Base-by-base conservation (phyloP, 2,888 invertebrate genomes). In the Caenorhabditis parvicauda region DNA sequence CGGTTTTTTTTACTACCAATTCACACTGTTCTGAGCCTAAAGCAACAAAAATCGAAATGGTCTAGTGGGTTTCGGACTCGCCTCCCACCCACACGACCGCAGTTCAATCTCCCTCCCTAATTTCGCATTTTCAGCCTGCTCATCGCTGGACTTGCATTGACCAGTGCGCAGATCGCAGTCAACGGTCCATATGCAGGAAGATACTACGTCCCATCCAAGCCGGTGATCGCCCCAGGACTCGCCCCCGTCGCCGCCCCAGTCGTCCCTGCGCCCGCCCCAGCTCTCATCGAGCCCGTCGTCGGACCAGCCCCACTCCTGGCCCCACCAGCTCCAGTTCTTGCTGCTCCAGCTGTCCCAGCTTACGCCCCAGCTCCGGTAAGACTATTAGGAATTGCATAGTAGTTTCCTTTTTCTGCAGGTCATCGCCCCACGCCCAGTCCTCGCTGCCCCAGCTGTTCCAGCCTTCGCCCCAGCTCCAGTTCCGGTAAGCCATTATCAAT, bases 171-270 rank as follows among this genome's bases (percentile, higher is more conserved):
- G 45, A 53, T 67, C 14, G 68, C 65, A 19, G 55, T 63, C 47
- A 64, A 68, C 46, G 64, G 69, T 28, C 69, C 69, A 42, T 69
- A 66, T 60, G 38, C 59, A 41, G 69, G 69, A 46, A 50, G 69
- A 9, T 69, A 69, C 56, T 69, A 65, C 50, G 65, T 64, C n/a
- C 57, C 64, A 14, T 64, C 69, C 7, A 66, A 64, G 58, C 64
- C 69, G 39, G 61, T 69, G 19, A 49, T 69, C 29, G 66, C 69
- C 25, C 60, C 64, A 37, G 69, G 66, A 49, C 45, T 64, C 39
- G 64, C 64, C 14, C 64, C 64, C 49, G 19, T 64, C 24, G 60
- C 57, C 6, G 64, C 64, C 19, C 64, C 64, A 39, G 60, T 64
- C n/a, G 50, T 64, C 9, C 51, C 57, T 24, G 62, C 65, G 19